Evolutionary conservation across 2,113 vertebrate genomes (phyloP), one percentile per base, ranked within the genome.

Genomic region (Dasypus novemcinctus): DNA sequence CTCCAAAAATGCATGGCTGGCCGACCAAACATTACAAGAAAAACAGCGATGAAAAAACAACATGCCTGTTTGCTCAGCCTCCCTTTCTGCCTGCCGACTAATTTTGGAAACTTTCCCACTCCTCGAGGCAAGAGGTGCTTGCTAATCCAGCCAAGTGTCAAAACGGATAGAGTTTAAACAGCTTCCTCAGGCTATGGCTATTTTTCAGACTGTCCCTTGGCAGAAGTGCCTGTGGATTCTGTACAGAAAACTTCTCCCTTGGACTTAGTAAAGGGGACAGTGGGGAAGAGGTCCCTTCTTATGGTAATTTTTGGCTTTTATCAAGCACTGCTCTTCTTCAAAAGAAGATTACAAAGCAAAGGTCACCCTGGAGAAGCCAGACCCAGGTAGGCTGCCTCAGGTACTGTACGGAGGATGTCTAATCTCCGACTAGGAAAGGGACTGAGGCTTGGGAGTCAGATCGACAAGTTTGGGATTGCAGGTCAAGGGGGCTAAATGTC

Each of bases 1-100:
- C 0, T 96, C 75, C 92, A 97, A 98, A 95, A 97, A 97, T 93
- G 85, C 72, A 84, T 33, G 96, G 90, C 76, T 90, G 96, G 95
- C 92, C 36, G 78, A 96, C 66, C 31, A 80, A 97, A 94, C 59
- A 49, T 71, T 94, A 69, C 68, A 91, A 98, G 97, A 97, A n/a
- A 27, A 93, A 96, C 76, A 90, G 86, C 92, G 36, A 76, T 71
- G 94, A 94, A 79, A 93, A 96, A 89, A 94, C 93, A 90, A 83
- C 52, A 20, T 81, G 97, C 79, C 83, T 93, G 79, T 82, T 71
- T 85, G 69, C 89, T 94, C 93, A 66, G 29, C 79, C 93, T 95
- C 94, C 76, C 89, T 85, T 87, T 96, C 90, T 80, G 86, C 89
- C 17, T 5, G 68, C 63, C 27, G 74, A 79, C 66, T 46, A 46